Evolutionary conservation across 2,888 invertebrate species (phyloP).

Genomic region (Acronicta psi): DNA sequence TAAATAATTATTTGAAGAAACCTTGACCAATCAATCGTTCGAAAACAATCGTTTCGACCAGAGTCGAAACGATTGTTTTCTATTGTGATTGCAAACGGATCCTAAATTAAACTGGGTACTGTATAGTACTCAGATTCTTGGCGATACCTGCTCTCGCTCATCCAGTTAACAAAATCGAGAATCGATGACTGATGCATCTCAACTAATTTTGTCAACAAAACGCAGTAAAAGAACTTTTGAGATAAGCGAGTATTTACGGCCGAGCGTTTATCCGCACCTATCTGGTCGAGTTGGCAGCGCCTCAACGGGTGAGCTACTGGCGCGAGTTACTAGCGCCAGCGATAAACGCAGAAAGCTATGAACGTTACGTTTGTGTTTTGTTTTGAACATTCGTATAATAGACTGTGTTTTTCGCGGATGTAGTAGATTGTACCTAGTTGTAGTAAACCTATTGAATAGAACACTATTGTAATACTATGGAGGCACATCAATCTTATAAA

Average conservation of each 20-base stretch:
- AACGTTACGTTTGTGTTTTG: slow-evolving; percentile 4
- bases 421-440: too few relatives aligned
- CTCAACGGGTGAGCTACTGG: slow-evolving; percentile 50
- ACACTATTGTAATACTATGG: too few relatives aligned
- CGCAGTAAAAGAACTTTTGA: slow-evolving; percentile 29
- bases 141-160: background rate
- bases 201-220: slow-evolving; percentile 52
- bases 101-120: too few relatives aligned
- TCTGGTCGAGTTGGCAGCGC: slow-evolving; percentile 60
- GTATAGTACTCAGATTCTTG: too few relatives aligned
- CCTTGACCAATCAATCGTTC: too few relatives aligned
- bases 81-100: too few relatives aligned
- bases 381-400: background rate
- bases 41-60: too few relatives aligned
- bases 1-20: too few relatives aligned
- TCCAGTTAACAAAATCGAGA: slow-evolving; percentile 5
- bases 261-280: slow-evolving; percentile 53
- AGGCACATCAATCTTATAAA: too few relatives aligned
- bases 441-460: too few relatives aligned
- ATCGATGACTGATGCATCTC: slow-evolving; percentile 19
- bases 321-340: slow-evolving; percentile 35
- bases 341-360: slow-evolving; percentile 33
- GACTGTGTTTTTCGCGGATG: too few relatives aligned
- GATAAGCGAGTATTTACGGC: slow-evolving; percentile 57
- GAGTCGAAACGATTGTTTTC: too few relatives aligned